These are phyloP conservation scores for Amia ocellicauda DNA, from an alignment of 2,113 vertebrate genomes.

Conservation along the genomic window DNA sequence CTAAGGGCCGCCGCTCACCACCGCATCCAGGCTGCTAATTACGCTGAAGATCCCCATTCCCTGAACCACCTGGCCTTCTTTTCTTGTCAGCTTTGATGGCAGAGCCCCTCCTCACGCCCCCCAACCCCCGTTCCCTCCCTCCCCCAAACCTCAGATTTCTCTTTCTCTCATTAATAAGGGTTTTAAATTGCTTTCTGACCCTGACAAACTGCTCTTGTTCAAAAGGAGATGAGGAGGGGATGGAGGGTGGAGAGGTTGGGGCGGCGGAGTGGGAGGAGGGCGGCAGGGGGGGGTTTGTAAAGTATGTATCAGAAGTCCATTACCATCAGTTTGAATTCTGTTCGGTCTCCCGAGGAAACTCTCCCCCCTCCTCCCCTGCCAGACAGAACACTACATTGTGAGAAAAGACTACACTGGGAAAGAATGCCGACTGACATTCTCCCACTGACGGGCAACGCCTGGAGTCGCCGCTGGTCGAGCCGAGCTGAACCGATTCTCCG, in stretches of 20 bases:
- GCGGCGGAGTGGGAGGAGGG: slow-evolving; percentile 10
- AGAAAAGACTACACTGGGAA: slow-evolving; percentile 36
- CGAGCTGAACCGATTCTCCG: neutral
- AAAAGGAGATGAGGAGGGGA: slow-evolving; percentile 67
- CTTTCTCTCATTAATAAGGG: slow-evolving; percentile 65
- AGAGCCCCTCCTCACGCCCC: slow-evolving; percentile 49
- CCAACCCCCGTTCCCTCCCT: slow-evolving; percentile 44
- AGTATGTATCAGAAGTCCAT: slow-evolving; percentile 41
- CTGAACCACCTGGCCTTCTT: slow-evolving; percentile 74
- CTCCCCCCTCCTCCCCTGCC: slow-evolving; percentile 35
- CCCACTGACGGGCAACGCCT: slow-evolving; percentile 34
- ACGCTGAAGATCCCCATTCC: slow-evolving; percentile 40
- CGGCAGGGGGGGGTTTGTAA: slow-evolving; percentile 20
- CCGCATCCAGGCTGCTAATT: slow-evolving; percentile 55
- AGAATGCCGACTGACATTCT: slow-evolving; percentile 26
- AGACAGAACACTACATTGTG: slow-evolving; percentile 42
- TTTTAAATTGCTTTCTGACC: slow-evolving; percentile 83
- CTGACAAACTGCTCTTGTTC: slow-evolving; percentile 78
- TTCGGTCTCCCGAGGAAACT: slow-evolving; percentile 36
- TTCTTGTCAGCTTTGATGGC: slow-evolving; percentile 72
- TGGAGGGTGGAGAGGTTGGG: slow-evolving; percentile 7
- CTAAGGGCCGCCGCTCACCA: slow-evolving; percentile 64
- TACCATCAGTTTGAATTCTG: slow-evolving; percentile 43
- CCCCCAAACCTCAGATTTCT: slow-evolving; percentile 20
- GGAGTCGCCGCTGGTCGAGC: neutral